These are phyloP conservation scores for Epicampocera succincta DNA, from an alignment of 2,888 invertebrate species.

Conservation along the genomic window DNA sequence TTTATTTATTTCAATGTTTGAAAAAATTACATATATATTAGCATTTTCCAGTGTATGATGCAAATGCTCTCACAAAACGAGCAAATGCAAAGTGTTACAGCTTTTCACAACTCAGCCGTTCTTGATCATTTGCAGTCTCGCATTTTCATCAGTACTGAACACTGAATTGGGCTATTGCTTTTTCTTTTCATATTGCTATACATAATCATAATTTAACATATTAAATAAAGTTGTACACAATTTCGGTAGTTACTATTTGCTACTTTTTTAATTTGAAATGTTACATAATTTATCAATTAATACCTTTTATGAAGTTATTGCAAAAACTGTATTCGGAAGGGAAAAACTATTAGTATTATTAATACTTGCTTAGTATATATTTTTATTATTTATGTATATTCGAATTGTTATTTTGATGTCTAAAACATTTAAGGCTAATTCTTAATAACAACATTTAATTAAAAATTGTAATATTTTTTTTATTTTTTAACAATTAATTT, in stretches of 20 bases:
- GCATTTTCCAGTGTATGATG: too few species aligned
- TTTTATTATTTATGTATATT: constrained; percentile 21
- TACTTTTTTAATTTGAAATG: constrained; percentile 25
- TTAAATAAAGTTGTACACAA: constrained; percentile 59
- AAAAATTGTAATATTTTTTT: constrained; percentile 38
- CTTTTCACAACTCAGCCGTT: too few species aligned
- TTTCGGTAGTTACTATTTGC: constrained; percentile 45
- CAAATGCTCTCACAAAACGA: too few species aligned
- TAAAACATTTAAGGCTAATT: constrained; percentile 61
- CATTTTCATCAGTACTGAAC: too few species aligned
- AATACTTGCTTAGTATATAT: constrained; percentile 19
- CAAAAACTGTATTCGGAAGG: constrained; percentile 26
- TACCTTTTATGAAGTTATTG: constrained; percentile 67
- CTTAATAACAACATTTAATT: constrained; percentile 54
- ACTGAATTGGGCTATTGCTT: not conserved
- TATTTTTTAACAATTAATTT: constrained; percentile 15
- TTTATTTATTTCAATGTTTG: constrained; percentile 2
- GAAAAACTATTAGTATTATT: not conserved
- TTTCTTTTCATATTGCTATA: constrained; percentile 57
- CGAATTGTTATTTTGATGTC: constrained; percentile 19
- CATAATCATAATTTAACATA: constrained; percentile 18
- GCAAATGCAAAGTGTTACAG: too few species aligned
- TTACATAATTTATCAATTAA: constrained; percentile 61
- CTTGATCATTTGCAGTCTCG: too few species aligned
- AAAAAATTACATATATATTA: constrained; percentile 56